phyloP scores from a whole-genome alignment of 2,888 invertebrate genomes.

The Coelopa pilipes region DNA sequence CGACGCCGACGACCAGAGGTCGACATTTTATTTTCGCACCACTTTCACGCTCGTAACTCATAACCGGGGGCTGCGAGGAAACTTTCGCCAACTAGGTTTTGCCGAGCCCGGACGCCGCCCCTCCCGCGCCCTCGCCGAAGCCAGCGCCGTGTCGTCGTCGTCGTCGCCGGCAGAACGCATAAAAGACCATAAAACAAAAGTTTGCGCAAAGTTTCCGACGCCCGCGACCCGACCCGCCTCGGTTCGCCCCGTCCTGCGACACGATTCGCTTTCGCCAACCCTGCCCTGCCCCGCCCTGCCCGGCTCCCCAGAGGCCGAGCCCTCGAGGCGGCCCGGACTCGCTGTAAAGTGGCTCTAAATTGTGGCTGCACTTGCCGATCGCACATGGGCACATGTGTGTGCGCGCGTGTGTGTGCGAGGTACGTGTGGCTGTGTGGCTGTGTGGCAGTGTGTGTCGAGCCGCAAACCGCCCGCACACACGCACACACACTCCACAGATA shows the following conservation, averaged over 20 bases:
- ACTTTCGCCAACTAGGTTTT: constrained; percentile 55
- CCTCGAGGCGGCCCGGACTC: background rate
- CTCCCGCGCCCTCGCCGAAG: background rate
- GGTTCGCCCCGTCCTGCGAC: no score
- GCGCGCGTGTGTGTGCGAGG: background rate
- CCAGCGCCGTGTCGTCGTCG: background rate
- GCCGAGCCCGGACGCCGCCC: no score
- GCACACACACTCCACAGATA: constrained; percentile 13
- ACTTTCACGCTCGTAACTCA: constrained; percentile 63
- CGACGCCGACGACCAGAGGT: constrained; percentile 12
- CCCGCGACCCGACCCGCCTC: background rate
- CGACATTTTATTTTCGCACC: constrained; percentile 41
- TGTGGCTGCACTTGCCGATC: constrained; percentile 21
- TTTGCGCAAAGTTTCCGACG: constrained; percentile 17
- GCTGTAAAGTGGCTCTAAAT: constrained; percentile 32
- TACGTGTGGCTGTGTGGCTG: constrained; percentile 16
- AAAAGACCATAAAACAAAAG: constrained; percentile 57
- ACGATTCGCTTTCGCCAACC: background rate
- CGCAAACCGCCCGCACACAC: constrained; percentile 13
- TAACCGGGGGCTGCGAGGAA: constrained; percentile 55
- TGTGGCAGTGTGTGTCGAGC: constrained; percentile 16
- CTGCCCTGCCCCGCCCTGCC: no score
- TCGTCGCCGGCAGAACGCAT: constrained; percentile 46
- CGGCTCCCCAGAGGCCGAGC: no score
- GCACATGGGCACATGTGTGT: background rate